Percentiles rank a stretch among this genome's conserved stretches.
Conservation (phyloP, 2,888 invertebrate species). For the Tinea semifulvella region DNA sequence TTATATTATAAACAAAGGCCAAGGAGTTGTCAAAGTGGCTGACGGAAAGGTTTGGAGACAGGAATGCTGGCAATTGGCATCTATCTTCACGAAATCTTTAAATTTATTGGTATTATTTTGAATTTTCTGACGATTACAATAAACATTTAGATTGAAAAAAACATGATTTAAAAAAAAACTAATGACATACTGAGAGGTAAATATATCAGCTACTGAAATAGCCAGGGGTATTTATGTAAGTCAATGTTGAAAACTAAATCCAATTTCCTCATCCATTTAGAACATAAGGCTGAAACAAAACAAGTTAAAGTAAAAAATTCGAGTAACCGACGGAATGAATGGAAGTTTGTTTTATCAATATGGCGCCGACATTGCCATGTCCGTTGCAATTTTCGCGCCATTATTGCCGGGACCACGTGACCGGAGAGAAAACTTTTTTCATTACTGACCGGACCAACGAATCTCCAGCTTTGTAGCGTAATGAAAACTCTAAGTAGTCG, state of each 20-base stretch:
- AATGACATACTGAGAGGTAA: no score
- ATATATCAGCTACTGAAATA: no score
- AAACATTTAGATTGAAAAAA: no score
- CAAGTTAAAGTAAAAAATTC: constrained; percentile 6
- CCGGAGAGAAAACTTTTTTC: constrained; percentile 7
- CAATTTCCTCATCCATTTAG: constrained; percentile 5
- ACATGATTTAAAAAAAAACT: no score
- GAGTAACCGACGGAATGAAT: constrained; percentile 6
- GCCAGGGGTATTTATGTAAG: no score
- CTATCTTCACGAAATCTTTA: no score
- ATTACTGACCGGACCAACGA: constrained; percentile 4
- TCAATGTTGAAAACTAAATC: constrained; percentile 6
- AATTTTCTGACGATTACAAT: no score
- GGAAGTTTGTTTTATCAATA: constrained; percentile 1
- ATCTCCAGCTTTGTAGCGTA: background rate
- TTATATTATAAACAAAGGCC: no score
- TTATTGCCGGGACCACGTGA: constrained; percentile 8
- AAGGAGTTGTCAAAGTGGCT: no score
- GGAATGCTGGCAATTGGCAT: no score
- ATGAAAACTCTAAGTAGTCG: background rate
- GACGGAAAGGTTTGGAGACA: no score
- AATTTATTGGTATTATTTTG: no score
- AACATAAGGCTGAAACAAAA: constrained; percentile 6
- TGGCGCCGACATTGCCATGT: constrained; percentile 4
- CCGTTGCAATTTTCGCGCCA: constrained; percentile 13